Conservation (phyloP, 2,797 vertebrate genomes). For the Spondyliosoma cantharus region DNA sequence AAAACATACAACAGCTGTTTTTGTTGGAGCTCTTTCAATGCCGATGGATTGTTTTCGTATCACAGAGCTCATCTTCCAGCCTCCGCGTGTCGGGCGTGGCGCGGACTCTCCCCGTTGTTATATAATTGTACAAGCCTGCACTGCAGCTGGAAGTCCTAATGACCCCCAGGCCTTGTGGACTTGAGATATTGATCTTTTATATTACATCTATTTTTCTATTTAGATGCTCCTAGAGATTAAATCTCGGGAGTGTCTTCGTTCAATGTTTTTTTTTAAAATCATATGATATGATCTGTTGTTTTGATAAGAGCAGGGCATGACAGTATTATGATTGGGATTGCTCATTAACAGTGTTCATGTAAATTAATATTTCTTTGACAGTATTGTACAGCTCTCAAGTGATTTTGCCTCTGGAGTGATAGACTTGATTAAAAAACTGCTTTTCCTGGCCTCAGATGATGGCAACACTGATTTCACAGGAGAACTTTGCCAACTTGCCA, state of each 20-base stretch:
- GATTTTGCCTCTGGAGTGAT: conserved; percentile 31
- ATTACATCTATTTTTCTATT: conserved; percentile 53
- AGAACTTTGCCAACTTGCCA: conserved; percentile 13
- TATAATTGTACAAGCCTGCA: conserved; percentile 30
- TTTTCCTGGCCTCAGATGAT: conserved; percentile 26
- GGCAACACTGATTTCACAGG: conserved; percentile 21
- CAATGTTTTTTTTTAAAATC: conserved; percentile 15
- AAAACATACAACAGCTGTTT: conserved; percentile 54
- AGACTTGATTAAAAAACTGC: conserved; percentile 48
- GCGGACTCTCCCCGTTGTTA: conserved; percentile 55
- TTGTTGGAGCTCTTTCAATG: conserved; percentile 32
- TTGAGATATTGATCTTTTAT: conserved; percentile 25
- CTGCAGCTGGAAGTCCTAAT: conserved; percentile 16
- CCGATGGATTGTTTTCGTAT: conserved; percentile 55
- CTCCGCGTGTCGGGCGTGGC: conserved; percentile 46
- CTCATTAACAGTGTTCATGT: conserved; percentile 44
- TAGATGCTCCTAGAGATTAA: conserved; percentile 26
- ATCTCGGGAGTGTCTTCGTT: conserved; percentile 27
- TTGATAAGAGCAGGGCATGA: conserved; percentile 46
- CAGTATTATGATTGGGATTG: conserved; percentile 38
- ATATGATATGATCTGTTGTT: conserved; percentile 30
- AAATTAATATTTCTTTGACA: conserved; percentile 29
- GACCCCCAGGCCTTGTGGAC: conserved; percentile 21
- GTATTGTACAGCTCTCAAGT: conserved; percentile 33
- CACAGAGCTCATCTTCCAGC: conserved; percentile 50